phyloP scores from a whole-genome alignment of 2,113 vertebrate species.

The Mystacornis crossleyi region DNA sequence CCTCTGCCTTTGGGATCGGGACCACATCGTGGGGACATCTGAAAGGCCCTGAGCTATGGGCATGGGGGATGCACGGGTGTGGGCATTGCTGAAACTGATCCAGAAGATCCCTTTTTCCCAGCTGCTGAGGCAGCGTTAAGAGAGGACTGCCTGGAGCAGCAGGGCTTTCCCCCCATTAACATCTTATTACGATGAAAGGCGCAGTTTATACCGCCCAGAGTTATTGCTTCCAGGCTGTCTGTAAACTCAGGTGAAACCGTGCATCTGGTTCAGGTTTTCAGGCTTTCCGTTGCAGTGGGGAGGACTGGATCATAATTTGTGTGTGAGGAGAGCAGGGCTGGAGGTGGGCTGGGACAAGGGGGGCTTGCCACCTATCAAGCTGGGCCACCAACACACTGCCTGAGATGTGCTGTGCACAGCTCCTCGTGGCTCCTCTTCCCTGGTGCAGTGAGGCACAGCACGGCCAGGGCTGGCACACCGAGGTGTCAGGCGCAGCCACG shows the following conservation, averaged over 20 bases:
- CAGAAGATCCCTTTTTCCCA: not conserved
- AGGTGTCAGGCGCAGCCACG: accelerated
- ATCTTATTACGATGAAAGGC: constrained; percentile 38
- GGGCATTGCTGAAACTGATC: accelerated
- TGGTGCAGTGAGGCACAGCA: accelerated
- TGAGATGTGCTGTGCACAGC: not conserved
- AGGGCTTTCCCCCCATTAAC: constrained; percentile 31
- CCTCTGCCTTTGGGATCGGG: not conserved
- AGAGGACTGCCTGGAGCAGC: not conserved
- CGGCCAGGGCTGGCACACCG: accelerated
- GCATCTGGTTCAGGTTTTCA: constrained; percentile 43
- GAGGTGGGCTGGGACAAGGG: not conserved
- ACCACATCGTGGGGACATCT: accelerated
- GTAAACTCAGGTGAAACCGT: constrained; percentile 10
- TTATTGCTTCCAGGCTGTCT: constrained; percentile 53
- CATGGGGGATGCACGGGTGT: accelerated
- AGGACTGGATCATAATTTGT: not conserved
- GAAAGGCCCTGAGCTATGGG: accelerated
- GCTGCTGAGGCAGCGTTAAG: not conserved
- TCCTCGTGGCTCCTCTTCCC: accelerated
- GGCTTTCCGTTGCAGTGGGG: not conserved
- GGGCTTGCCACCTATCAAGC: not conserved
- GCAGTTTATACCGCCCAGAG: not conserved
- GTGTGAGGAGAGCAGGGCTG: not conserved
- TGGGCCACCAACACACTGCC: not conserved